A percentile compares a stretch with the other conserved stretches of the same genome.
Evolutionary conservation across 2,888 invertebrate species (phyloP).

Genomic region (Salpingus planirostris): DNA sequence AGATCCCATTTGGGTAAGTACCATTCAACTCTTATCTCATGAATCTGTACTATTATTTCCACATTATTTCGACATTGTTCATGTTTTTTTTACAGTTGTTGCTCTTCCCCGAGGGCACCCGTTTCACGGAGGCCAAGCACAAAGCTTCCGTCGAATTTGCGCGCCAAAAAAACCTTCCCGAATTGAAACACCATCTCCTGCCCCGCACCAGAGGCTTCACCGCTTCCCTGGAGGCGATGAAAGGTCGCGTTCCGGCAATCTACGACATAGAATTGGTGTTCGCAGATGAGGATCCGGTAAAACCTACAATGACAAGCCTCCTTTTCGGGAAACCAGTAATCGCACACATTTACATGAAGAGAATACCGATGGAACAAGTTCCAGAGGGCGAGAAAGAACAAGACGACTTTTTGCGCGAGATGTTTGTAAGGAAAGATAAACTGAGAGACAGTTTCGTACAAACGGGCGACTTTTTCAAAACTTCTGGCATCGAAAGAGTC

Average conservation of each 20-base stretch:
- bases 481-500: slow-evolving; percentile 60
- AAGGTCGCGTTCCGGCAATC: slow-evolving; percentile 71
- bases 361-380: slow-evolving; percentile 72
- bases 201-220: slow-evolving; percentile 95
- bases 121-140: slow-evolving; percentile 82
- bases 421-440: slow-evolving; percentile 75
- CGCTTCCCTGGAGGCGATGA: slow-evolving; percentile 72
- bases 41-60: too few species aligned
- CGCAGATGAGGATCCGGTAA: slow-evolving; percentile 53
- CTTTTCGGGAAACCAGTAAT: slow-evolving; percentile 63
- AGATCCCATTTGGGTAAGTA: slow-evolving; percentile 75
- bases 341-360: slow-evolving; percentile 68
- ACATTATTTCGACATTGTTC: too few species aligned
- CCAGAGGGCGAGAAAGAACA: slow-evolving; percentile 67
- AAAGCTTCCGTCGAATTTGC: slow-evolving; percentile 83
- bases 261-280: slow-evolving; percentile 77
- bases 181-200: slow-evolving; percentile 80
- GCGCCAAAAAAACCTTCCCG: slow-evolving; percentile 71
- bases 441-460: slow-evolving; percentile 63
- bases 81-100: slow-evolving; percentile 54
- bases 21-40: too few species aligned
- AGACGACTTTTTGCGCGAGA: slow-evolving; percentile 71
- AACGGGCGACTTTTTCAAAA: slow-evolving; percentile 71
- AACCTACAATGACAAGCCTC: slow-evolving; percentile 72
- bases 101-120: slow-evolving; percentile 87